phyloP scores from a whole-genome alignment of 2,113 vertebrate genomes.

The Plotosus lineatus region DNA sequence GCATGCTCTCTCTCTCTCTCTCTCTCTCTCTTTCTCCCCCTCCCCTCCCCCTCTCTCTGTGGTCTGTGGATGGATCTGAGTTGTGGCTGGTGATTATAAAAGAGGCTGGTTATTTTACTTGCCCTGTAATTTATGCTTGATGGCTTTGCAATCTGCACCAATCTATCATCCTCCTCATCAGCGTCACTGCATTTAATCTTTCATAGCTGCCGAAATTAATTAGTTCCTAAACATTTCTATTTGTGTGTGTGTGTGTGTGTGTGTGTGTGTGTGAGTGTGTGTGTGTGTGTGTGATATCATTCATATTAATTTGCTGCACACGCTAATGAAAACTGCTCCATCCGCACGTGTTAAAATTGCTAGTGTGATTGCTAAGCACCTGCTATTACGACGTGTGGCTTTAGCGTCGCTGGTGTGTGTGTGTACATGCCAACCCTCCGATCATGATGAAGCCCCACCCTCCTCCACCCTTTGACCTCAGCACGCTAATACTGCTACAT shows the following conservation, averaged over 20 bases:
- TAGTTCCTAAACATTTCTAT: constrained; percentile 51
- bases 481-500: neutral
- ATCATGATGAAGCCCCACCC: constrained; percentile 32
- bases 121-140: constrained; percentile 78
- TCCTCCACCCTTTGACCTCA: constrained; percentile 21
- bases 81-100: constrained; percentile 51
- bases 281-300: constrained; percentile 16
- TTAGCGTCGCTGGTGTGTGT: neutral
- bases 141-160: constrained; percentile 69
- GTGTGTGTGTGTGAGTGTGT: constrained; percentile 33
- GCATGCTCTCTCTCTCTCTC: neutral
- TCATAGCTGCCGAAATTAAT: constrained; percentile 76
- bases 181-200: constrained; percentile 73
- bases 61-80: constrained; percentile 16
- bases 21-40: neutral
- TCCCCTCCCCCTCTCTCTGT: constrained; percentile 6
- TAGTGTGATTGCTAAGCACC: neutral
- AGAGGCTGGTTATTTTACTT: constrained; percentile 69
- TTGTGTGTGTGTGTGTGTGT: constrained; percentile 23
- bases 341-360: constrained; percentile 1
- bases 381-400: constrained; percentile 51
- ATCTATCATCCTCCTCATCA: constrained; percentile 75
- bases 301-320: constrained; percentile 8
- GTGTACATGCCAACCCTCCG: neutral
- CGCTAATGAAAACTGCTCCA: constrained; percentile 14